phyloP scores from a whole-genome alignment of 2,888 invertebrate genomes.

The Epinotia demarniana region DNA sequence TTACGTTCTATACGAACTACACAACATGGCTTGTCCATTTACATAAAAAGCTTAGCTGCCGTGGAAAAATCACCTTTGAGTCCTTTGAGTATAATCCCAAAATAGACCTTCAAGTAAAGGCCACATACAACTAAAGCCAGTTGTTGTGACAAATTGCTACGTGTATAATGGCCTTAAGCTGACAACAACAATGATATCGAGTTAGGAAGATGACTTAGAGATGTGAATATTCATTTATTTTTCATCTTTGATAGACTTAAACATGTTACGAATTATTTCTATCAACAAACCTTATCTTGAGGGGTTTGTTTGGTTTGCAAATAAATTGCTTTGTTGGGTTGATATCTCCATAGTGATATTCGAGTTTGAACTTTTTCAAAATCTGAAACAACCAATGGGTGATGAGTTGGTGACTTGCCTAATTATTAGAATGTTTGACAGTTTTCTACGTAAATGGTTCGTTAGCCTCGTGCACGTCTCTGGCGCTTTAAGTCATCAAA shows the following conservation, averaged over 20 bases:
- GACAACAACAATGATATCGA: not conserved
- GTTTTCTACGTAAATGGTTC: not conserved
- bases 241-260: not conserved
- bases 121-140: too few species aligned
- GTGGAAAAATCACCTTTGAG: not conserved
- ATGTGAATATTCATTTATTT: not conserved
- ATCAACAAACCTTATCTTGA: conserved; percentile 87
- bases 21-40: not conserved
- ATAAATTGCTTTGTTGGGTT: conserved; percentile 83
- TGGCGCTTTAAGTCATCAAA: not conserved
- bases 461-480: not conserved
- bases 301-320: conserved; percentile 84
- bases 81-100: too few species aligned
- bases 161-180: not conserved
- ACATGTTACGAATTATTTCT: conserved; percentile 62
- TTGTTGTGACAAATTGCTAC: too few species aligned
- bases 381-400: conserved; percentile 71
- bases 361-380: conserved; percentile 85
- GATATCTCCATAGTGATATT: conserved; percentile 88
- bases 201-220: not conserved
- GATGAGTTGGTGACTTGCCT: not conserved
- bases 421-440: too few species aligned
- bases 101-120: too few species aligned
- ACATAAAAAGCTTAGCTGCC: not conserved
- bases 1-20: not conserved